Base-by-base conservation (phyloP, 1,140 invertebrate species). In the Trichonephila clavipes region DNA sequence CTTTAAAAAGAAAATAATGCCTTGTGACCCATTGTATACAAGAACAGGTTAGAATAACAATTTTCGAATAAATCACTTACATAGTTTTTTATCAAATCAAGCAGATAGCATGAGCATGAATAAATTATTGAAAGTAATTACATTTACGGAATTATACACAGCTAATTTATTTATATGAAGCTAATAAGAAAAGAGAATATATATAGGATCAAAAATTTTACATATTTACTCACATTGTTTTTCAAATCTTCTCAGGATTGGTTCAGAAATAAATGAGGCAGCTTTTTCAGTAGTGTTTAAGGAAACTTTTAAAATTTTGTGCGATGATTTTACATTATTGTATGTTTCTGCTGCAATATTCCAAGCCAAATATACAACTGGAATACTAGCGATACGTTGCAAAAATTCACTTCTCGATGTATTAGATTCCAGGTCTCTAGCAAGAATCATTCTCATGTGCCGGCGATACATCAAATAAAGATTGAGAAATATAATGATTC, bases 341-440 rank as follows among this genome's bases (percentile, higher is more conserved):
- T 93, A 93, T 10, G 92, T 66, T 81, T 93, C 92, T 10, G 92
- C 81, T 51, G 92, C 92, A 64, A 93, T 88, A 88, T 93, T 93
- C 92, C 92, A 93, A 19, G 92, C 92, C n/a, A 93, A 64, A 58
- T 93, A 93, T 19, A 93, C 92, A n/a, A 93, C 86, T 40, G 92
- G 92, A 64, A 93, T 93, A 40, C 69, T 88, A 12, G 86, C 64
- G 16, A 93, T 66, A 14, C 92, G 64, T 16, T 93, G 92, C 14
- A 93, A 28, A 62, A 93, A 93, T 93, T 93, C 92, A 88, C 92
- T 93, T 72, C 8, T 93, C n/a, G 92, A 81, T n/a, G 8, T 44
- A 40, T 72, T 86, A 8, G 66, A 61, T 81, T 93, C 92, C 28
- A 93, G 19, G 44, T 93, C 92, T 72, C 28, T 92, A 0, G 51